Conservation (phyloP, 1,140 invertebrate genomes). For the Pseudomyrmex dendroicus region DNA sequence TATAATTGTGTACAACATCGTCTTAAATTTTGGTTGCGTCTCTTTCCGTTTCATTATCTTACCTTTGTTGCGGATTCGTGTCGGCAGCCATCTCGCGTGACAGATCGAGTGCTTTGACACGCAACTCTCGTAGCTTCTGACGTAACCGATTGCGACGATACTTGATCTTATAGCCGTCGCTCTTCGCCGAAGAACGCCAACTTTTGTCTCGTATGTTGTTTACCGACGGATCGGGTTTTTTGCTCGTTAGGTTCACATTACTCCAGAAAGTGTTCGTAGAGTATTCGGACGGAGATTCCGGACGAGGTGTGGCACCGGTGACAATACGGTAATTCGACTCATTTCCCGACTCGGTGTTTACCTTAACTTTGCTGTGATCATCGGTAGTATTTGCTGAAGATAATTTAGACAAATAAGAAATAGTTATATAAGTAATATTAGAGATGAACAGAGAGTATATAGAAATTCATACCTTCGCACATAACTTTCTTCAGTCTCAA, state of each 20-base stretch:
- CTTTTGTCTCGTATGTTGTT: not conserved
- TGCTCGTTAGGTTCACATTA: not conserved
- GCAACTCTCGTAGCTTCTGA: slow-evolving; percentile 66
- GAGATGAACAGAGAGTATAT: not conserved
- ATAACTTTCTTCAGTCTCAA: slow-evolving; percentile 76
- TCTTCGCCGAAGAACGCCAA: slow-evolving; percentile 27
- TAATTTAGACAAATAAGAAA: not conserved
- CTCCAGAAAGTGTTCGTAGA: slow-evolving; percentile 1
- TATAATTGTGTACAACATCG: no score
- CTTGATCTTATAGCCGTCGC: slow-evolving; percentile 64
- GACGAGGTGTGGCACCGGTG: slow-evolving; percentile 40
- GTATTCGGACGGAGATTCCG: not conserved
- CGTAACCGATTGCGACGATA: slow-evolving; percentile 67
- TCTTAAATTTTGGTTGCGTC: no score
- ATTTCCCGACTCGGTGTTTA: not conserved
- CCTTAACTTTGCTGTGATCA: not conserved
- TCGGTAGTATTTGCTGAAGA: slow-evolving; percentile 6
- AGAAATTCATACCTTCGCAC: slow-evolving; percentile 38
- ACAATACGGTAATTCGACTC: slow-evolving; percentile 74
- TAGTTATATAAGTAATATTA: not conserved
- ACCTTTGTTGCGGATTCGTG: slow-evolving; percentile 25
- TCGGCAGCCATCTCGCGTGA: slow-evolving; percentile 54
- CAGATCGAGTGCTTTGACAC: slow-evolving; percentile 57
- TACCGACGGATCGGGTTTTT: not conserved
- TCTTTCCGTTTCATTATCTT: no score